Base-by-base conservation (phyloP, 2,113 vertebrate species). In the Myiozetetes cayanensis region DNA sequence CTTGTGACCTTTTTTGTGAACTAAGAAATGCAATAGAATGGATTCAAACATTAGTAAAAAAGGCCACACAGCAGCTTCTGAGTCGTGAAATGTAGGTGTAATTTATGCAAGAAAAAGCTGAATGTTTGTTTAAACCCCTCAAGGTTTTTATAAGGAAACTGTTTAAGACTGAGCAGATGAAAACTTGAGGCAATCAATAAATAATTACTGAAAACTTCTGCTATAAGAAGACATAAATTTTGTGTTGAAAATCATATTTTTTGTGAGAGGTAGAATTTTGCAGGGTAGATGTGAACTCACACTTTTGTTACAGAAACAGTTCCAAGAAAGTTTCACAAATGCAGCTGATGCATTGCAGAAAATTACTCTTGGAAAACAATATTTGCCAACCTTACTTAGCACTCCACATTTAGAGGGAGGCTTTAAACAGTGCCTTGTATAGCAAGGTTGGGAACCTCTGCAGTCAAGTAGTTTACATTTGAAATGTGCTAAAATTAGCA, bases 151-250 rank as follows among this genome's bases (percentile, higher is more conserved):
- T 50, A 62, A 70, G 16, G 55, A 91, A 94, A 78, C 7, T 3
- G 53, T 81, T 68, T 65, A 37, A 85, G 16, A 68, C 10, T 39
- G 50, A 77, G 58, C 41, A 89, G 62, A 79, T 62, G 71, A 91
- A 79, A 87, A 85, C 23, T 87, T 62, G 50, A 90, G 85, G 28
- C 21, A 87, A 62, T 90, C 66, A 70, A 80, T 95, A 89, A 91
- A 94, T 92, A 80, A 94, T 93, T 87, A 47, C 41, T 76, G 37
- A 83, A 25, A 27, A 10, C 15, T 87, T 37, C 30, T 70, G 14
- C 31, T 79, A 10, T 46, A 53, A 70, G 21, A 25, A 33, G n/a
- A 12, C 16, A 53, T 80, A 87, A 70, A 37, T 72, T 80, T 12
- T 81, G 15, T 55, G 49, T 65, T 85, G 53, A 87, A 91, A 87